Evolutionary conservation across 2,888 invertebrate species (phyloP).

Genomic region (Zootermopsis nevadensis): DNA sequence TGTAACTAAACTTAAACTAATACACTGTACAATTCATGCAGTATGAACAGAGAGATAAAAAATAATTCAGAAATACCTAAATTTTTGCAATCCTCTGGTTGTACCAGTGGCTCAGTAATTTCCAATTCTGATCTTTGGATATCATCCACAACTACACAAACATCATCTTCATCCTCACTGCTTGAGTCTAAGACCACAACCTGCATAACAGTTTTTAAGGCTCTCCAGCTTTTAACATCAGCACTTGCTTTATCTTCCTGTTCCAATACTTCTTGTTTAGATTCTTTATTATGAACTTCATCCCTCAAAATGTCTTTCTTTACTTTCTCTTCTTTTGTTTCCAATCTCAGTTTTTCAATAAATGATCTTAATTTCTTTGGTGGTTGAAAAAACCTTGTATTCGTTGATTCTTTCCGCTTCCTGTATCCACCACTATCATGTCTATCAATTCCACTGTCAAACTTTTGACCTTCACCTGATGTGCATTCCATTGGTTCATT

Average conservation of each 20-base stretch:
- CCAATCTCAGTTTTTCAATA: not conserved
- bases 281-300: not conserved
- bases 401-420: not conserved
- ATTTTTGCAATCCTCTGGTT: slow-evolving; percentile 22
- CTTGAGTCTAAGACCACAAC: slow-evolving; percentile 11
- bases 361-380: slow-evolving; percentile 5
- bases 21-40: too few relatives aligned
- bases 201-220: slow-evolving; percentile 9
- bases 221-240: slow-evolving; percentile 3
- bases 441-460: not conserved
- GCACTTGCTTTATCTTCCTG: not conserved
- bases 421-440: not conserved
- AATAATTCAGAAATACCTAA: slow-evolving; percentile 16
- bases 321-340: not conserved
- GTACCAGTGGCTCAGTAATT: not conserved
- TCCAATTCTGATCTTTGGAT: not conserved
- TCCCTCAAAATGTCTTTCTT: too few relatives aligned
- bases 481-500: not conserved
- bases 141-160: not conserved
- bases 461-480: not conserved
- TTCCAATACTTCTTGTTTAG: not conserved
- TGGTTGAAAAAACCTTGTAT: slow-evolving; percentile 13
- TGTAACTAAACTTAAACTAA: too few relatives aligned
- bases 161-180: slow-evolving; percentile 26
- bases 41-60: too few relatives aligned